These are phyloP conservation scores for Tetragnatha montana DNA, from an alignment of 2,888 invertebrate species.

Conservation along the genomic window DNA sequence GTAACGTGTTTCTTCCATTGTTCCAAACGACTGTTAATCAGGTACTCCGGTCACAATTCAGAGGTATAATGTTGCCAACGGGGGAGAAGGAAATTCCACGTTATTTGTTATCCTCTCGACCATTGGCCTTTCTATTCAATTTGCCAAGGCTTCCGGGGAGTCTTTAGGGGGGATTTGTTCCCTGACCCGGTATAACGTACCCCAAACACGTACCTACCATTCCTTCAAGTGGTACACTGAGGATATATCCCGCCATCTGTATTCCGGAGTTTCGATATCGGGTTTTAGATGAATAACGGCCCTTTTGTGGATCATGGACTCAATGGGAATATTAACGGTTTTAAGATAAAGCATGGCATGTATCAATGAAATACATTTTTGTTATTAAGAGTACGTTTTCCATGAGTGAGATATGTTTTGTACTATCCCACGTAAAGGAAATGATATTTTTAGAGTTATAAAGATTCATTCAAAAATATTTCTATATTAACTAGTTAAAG, in stretches of 20 bases:
- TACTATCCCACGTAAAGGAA: too few relatives aligned
- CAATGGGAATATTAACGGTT: not conserved
- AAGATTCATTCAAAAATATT: too few relatives aligned
- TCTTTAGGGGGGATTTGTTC: not conserved
- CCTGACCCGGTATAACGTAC: not conserved
- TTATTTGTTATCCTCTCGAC: conserved; percentile 25
- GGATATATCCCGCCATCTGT: conserved; percentile 1
- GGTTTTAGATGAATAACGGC: not conserved
- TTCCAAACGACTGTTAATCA: not conserved
- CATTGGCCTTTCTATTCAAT: conserved; percentile 18
- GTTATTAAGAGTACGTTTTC: too few relatives aligned
- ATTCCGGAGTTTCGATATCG: not conserved
- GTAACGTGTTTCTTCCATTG: conserved; percentile 6
- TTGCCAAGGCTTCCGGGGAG: conserved; percentile 1
- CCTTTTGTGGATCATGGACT: not conserved
- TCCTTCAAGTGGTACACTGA: conserved; percentile 2
- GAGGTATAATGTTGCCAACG: conserved; percentile 7
- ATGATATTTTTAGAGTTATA: too few relatives aligned
- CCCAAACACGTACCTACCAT: conserved; percentile 12
- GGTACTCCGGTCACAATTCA: conserved; percentile 7
- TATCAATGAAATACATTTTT: too few relatives aligned
- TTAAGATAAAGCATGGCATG: too few relatives aligned
- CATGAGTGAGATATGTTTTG: too few relatives aligned
- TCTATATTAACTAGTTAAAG: too few relatives aligned
- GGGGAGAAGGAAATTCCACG: conserved; percentile 11